phyloP scores from a whole-genome alignment of 2,113 vertebrate genomes.

The Trematocara stigmaticum region DNA sequence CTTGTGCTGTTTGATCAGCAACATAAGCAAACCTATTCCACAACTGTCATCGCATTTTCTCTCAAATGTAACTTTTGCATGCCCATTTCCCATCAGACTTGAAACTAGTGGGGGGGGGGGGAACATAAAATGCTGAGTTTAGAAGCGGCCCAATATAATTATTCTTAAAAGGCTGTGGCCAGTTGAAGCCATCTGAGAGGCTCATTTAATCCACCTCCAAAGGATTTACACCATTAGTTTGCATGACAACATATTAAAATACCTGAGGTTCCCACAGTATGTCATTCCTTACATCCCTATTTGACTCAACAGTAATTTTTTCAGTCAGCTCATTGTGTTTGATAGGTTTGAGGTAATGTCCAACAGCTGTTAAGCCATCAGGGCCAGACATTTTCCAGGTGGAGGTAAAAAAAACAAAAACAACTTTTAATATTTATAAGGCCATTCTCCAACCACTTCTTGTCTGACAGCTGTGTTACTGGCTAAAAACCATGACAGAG shows the following conservation, averaged over 20 bases:
- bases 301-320: background rate
- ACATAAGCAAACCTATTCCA: background rate
- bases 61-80: background rate
- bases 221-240: background rate
- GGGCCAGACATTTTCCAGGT: constrained; percentile 11
- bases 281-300: background rate
- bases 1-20: background rate
- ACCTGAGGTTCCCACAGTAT: background rate
- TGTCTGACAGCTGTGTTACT: constrained; percentile 24
- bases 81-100: background rate
- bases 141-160: background rate
- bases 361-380: constrained; percentile 23
- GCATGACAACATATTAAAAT: background rate
- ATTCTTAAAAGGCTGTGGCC: background rate
- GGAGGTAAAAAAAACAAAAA: constrained; percentile 1
- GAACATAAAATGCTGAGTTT: background rate
- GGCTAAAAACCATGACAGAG: background rate
- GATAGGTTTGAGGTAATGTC: background rate
- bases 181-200: background rate
- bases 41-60: background rate
- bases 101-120: background rate
- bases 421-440: constrained; percentile 3
- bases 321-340: background rate
- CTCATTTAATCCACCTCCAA: background rate
- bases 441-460: background rate